A percentile compares a stretch with the other conserved stretches of the same genome.
phyloP scores from a whole-genome alignment of 2,113 vertebrate species.

The Gallinago media region DNA sequence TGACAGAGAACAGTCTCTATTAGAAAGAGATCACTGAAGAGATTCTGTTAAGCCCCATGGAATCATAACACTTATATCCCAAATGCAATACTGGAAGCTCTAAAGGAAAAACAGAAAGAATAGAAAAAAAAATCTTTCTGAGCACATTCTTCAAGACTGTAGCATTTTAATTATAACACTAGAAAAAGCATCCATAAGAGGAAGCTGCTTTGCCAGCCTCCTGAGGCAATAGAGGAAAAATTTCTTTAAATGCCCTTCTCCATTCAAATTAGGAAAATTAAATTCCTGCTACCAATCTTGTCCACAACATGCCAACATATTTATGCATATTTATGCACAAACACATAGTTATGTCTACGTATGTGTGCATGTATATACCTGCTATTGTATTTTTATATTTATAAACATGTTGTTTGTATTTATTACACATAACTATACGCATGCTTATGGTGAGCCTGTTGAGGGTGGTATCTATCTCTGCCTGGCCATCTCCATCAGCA shows the following conservation, averaged over 20 bases:
- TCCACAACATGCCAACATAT: not conserved
- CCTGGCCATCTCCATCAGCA: not conserved
- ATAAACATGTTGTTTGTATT: not conserved
- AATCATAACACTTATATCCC: not conserved
- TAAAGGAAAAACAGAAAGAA: not conserved
- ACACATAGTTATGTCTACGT: not conserved
- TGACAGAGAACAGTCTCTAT: not conserved
- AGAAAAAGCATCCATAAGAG: not conserved
- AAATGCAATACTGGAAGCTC: not conserved
- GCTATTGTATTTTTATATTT: not conserved
- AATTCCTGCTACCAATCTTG: not conserved
- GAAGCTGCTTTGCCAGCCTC: slow-evolving; percentile 6
- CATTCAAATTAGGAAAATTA: not conserved
- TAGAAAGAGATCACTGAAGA: not conserved
- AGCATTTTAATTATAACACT: no score
- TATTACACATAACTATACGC: not conserved
- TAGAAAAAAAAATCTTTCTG: not conserved
- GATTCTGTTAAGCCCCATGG: not conserved
- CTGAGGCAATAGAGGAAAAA: not conserved
- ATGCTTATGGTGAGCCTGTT: not conserved
- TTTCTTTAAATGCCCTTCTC: not conserved
- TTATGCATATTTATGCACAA: not conserved
- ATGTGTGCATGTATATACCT: fast-evolving
- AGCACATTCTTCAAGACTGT: no score
- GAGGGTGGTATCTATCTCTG: not conserved